Conservation (phyloP, 2,797 vertebrate species). For the Myotis findleyi region DNA sequence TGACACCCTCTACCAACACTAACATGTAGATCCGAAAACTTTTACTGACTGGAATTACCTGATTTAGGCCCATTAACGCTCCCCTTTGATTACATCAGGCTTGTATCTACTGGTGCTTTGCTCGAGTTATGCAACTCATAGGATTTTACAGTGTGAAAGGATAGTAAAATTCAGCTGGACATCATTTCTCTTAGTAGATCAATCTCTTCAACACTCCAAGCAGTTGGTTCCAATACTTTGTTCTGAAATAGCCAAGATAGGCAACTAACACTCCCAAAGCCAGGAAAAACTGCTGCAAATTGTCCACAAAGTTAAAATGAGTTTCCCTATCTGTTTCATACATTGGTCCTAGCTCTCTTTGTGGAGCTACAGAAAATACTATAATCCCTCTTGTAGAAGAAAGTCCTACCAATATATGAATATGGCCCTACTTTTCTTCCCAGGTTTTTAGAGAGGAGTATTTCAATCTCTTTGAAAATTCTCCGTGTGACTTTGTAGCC, state of each 20-base stretch:
- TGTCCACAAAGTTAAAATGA: background rate
- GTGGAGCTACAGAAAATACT: background rate
- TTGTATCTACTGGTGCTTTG: background rate
- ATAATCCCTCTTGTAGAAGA: background rate
- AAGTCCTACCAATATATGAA: background rate
- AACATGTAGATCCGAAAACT: background rate
- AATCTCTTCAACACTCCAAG: background rate
- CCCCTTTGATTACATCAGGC: background rate
- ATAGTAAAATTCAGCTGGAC: background rate
- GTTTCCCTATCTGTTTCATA: background rate
- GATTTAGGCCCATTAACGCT: background rate
- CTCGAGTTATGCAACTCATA: background rate
- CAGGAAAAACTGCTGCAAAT: background rate
- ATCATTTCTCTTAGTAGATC: background rate
- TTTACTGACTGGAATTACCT: background rate
- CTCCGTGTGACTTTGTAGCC: background rate
- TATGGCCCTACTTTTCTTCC: background rate
- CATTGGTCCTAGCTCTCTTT: background rate
- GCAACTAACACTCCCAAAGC: background rate
- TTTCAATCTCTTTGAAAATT: background rate
- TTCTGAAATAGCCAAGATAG: background rate
- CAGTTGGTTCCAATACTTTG: background rate
- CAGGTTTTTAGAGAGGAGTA: background rate
- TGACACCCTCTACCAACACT: background rate
- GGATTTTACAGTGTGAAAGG: background rate